phyloP scores from a whole-genome alignment of 2,113 vertebrate genomes.

The Ranitomeya variabilis region DNA sequence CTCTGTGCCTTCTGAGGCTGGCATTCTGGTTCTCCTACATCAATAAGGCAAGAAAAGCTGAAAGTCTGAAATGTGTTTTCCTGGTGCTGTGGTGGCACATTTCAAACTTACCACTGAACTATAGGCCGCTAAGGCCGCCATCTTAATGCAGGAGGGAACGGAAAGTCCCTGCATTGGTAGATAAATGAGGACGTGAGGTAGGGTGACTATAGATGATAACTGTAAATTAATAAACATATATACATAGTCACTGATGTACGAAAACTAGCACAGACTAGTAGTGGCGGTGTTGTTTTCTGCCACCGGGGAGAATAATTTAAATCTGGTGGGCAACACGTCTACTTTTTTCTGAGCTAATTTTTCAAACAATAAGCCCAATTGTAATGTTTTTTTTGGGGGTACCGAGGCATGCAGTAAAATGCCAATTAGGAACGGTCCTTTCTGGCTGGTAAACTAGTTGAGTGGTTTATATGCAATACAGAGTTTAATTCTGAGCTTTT shows the following conservation, averaged over 20 bases:
- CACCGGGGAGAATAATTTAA: neutral
- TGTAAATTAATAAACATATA: neutral
- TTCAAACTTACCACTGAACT: too few relatives aligned
- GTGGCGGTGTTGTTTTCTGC: neutral
- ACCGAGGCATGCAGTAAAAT: neutral
- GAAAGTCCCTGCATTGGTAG: too few relatives aligned
- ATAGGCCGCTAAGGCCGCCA: too few relatives aligned
- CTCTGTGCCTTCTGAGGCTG: too few relatives aligned
- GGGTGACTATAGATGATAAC: too few relatives aligned
- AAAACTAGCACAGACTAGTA: neutral
- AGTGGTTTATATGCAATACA: neutral
- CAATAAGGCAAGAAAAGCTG: too few relatives aligned
- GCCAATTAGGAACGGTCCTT: neutral
- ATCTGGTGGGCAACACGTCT: neutral
- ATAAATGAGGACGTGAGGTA: too few relatives aligned
- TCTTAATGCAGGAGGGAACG: too few relatives aligned
- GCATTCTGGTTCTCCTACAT: too few relatives aligned
- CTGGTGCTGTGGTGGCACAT: too few relatives aligned
- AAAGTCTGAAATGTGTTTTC: too few relatives aligned
- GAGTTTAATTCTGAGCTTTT: neutral
- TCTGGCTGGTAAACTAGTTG: neutral
- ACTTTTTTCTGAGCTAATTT: neutral
- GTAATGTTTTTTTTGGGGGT: neutral
- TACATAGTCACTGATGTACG: neutral
- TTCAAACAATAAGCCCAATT: neutral